Evolutionary conservation across 1,140 invertebrate genomes (phyloP).

Genomic region (Medauroidea extradentata): DNA sequence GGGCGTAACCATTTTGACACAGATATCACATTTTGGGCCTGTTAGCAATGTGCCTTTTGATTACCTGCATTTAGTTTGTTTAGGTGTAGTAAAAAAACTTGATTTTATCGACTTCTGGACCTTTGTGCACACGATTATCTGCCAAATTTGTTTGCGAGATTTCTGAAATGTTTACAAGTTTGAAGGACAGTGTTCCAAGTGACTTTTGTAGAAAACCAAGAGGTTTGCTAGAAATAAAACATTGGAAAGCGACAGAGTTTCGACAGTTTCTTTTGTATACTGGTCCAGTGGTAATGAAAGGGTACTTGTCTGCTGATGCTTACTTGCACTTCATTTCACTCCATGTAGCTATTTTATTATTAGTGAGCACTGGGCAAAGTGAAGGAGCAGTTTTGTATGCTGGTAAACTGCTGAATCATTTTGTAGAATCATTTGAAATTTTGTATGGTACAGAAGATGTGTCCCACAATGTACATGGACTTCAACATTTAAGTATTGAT

Average conservation of each 20-base stretch:
- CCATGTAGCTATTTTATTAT: constrained; percentile 22
- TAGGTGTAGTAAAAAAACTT: constrained; percentile 24
- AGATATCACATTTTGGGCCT: constrained; percentile 14
- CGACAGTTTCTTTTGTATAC: constrained; percentile 18
- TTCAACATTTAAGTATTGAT: constrained; percentile 41
- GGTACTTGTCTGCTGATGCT: not conserved
- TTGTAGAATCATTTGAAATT: constrained; percentile 29
- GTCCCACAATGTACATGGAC: constrained; percentile 40
- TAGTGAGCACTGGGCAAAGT: not conserved
- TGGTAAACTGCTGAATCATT: constrained; percentile 26
- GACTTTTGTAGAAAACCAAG: constrained; percentile 21
- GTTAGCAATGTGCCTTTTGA: constrained; percentile 24
- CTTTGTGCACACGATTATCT: not conserved
- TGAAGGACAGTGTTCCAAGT: constrained; percentile 10
- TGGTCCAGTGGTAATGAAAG: constrained; percentile 16
- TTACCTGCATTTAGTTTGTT: constrained; percentile 24
- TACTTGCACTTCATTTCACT: constrained; percentile 18
- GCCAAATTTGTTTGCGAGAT: constrained; percentile 3
- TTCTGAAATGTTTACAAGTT: not conserved
- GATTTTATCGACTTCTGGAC: constrained; percentile 6
- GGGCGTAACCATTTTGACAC: constrained; percentile 9
- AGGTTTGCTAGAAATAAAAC: constrained; percentile 7
- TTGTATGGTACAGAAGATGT: constrained; percentile 30
- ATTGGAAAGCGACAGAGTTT: constrained; percentile 17
- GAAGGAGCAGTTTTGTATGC: constrained; percentile 23